These are phyloP conservation scores for Apogon hyalosoma DNA, from an alignment of 2,797 vertebrate species.

Conservation along the genomic window DNA sequence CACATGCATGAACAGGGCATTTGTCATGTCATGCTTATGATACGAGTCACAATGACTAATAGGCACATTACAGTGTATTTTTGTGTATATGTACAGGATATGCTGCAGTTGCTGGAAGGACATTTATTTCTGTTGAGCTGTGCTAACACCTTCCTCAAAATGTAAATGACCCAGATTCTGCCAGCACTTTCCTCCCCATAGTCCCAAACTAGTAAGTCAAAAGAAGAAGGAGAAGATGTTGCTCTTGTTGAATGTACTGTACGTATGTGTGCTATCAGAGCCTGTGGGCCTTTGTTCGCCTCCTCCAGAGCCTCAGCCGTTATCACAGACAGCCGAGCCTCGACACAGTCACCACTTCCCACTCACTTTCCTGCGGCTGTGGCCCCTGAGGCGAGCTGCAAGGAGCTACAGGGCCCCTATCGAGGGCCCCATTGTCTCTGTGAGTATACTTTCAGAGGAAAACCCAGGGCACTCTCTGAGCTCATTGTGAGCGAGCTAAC, in stretches of 20 bases:
- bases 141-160: constrained; percentile 68
- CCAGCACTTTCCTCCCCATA: constrained; percentile 40
- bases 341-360: constrained; percentile 42
- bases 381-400: constrained; percentile 52
- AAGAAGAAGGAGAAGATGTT: constrained; percentile 58
- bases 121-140: constrained; percentile 65
- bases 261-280: constrained; percentile 60
- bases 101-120: constrained; percentile 58
- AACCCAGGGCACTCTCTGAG: constrained; percentile 69
- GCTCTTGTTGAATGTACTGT: constrained; percentile 62
- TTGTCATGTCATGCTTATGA: constrained; percentile 61
- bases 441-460: constrained; percentile 57
- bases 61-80: constrained; percentile 49
- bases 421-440: constrained; percentile 62
- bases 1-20: constrained; percentile 21
- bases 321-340: constrained; percentile 63
- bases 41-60: constrained; percentile 67
- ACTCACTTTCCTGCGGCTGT: constrained; percentile 44
- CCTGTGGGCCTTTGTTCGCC: constrained; percentile 61
- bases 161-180: constrained; percentile 79
- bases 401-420: constrained; percentile 52
- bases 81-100: constrained; percentile 42
- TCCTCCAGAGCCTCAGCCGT: constrained; percentile 56
- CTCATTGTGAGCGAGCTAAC: constrained; percentile 71
- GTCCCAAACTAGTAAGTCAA: constrained; percentile 65